Evolutionary conservation across 2,797 vertebrate genomes (phyloP), one percentile per base, ranked within the genome.

Genomic region (Glossophaga mutica): DNA sequence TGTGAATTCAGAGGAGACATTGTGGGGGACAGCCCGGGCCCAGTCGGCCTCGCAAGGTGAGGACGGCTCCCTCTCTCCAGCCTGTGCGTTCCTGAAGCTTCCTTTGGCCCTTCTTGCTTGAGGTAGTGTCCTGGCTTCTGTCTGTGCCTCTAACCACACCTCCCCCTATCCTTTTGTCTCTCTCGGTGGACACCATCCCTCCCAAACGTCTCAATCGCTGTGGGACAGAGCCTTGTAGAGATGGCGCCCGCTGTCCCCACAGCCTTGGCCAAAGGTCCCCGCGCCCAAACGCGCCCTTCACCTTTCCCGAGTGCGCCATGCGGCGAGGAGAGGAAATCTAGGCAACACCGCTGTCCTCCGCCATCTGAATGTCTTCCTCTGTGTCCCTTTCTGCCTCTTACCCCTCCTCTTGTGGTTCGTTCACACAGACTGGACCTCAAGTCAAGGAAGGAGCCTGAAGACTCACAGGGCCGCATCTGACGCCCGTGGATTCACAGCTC

Each of bases 191-290:
- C 24, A 50, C 4, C 44, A 21, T 21, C 29, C 59, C 22, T 52
- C 50, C 10, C 26, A 12, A 71, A 81, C 46, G 59, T 79, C 26
- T 50, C 42, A 1, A 1, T 82, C 24, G 15, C 10, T 5, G 2
- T 9, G 16, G 37, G 26, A 3, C 14, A 22, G 4, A 24, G 48
- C 26, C 8, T 4, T 6, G 6, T 52, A 3, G 24, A 18, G 14
- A 48, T 10, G 3, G 24, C 4, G 6, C 16, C 15, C 0, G 0
- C 0, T 9, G 52, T 62, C 26, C 57, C 26, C 55, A 3, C 55
- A 48, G 5, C 32, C 29, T 57, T 22, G 44, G 21, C 14, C 26
- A 39, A 22, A 37, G 26, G 5, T 4, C 22, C 29, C 9, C 2
- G 1, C 19, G 37, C 18, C 55, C 10, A 42, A 29, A 24, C 34